A percentile compares a stretch with the other conserved stretches of the same genome.
phyloP scores from a whole-genome alignment of 2,888 invertebrate species.

The Dynastes hyllus region DNA sequence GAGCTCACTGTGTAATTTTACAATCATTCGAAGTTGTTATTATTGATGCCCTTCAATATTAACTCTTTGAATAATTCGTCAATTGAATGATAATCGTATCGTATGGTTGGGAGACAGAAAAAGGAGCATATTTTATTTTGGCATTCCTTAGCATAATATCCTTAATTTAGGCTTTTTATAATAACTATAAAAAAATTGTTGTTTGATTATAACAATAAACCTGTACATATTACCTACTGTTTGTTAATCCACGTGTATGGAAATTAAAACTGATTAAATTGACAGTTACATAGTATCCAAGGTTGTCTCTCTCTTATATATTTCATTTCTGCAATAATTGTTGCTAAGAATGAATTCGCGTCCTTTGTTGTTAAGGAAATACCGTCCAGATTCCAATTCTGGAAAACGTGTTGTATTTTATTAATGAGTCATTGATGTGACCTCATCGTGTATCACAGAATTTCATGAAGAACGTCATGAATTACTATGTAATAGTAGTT shows the following conservation, averaged over 20 bases:
- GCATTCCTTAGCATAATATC: neutral
- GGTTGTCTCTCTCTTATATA: neutral
- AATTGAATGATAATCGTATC: constrained; percentile 6
- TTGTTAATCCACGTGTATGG: neutral
- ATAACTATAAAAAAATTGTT: neutral
- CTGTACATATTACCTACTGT: neutral
- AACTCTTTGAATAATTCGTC: constrained; percentile 2
- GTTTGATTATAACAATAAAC: neutral
- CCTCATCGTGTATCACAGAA: neutral
- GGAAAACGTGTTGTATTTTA: neutral
- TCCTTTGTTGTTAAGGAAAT: neutral
- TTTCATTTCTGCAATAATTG: neutral
- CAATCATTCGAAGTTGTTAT: neutral
- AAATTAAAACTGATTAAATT: neutral
- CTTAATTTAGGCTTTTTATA: neutral
- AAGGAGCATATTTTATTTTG: neutral
- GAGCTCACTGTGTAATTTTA: constrained; percentile 33
- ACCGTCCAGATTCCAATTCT: neutral
- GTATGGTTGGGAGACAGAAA: neutral
- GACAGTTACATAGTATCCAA: neutral
- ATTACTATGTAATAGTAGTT: neutral
- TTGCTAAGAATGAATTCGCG: neutral
- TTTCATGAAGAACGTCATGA: neutral
- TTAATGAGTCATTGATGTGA: constrained; percentile 1
- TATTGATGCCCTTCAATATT: neutral